phyloP scores from a whole-genome alignment of 2,888 invertebrate species.

The Copidosoma aretas region DNA sequence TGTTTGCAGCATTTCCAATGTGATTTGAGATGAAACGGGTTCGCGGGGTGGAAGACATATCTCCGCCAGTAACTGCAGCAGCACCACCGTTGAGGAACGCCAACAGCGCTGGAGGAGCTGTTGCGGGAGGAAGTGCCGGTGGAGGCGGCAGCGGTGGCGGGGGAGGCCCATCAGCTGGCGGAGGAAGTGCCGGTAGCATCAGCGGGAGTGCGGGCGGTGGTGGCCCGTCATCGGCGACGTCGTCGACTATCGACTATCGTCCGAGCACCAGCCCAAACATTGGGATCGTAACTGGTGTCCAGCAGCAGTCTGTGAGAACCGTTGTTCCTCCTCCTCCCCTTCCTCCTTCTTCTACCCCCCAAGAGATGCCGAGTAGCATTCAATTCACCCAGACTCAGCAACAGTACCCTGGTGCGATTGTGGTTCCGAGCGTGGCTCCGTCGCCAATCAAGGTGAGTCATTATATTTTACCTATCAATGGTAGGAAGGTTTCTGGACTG shows the following conservation, averaged over 20 bases:
- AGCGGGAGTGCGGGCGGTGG: slow-evolving; percentile 48
- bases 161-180: slow-evolving; percentile 54
- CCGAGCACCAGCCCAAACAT: slow-evolving; percentile 57
- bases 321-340: slow-evolving; percentile 44
- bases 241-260: slow-evolving; percentile 56
- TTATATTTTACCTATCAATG: not conserved
- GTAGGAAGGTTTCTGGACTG: not conserved
- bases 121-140: slow-evolving; percentile 51
- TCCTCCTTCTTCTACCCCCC: slow-evolving; percentile 42
- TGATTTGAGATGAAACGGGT: slow-evolving; percentile 73
- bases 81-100: slow-evolving; percentile 65
- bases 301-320: slow-evolving; percentile 59
- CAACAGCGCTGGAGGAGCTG: slow-evolving; percentile 60
- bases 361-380: slow-evolving; percentile 63
- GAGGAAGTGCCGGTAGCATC: slow-evolving; percentile 58
- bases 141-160: slow-evolving; percentile 52
- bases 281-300: slow-evolving; percentile 55
- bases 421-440: slow-evolving; percentile 59
- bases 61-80: slow-evolving; percentile 62
- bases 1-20: slow-evolving; percentile 67
- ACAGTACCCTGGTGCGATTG: slow-evolving; percentile 61
- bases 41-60: slow-evolving; percentile 62
- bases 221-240: slow-evolving; percentile 26
- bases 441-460: slow-evolving; percentile 59
- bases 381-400: slow-evolving; percentile 61